A percentile compares a stretch with the other conserved stretches of the same genome.
Conservation (phyloP, 2,888 invertebrate genomes). For the Apeira syringaria region DNA sequence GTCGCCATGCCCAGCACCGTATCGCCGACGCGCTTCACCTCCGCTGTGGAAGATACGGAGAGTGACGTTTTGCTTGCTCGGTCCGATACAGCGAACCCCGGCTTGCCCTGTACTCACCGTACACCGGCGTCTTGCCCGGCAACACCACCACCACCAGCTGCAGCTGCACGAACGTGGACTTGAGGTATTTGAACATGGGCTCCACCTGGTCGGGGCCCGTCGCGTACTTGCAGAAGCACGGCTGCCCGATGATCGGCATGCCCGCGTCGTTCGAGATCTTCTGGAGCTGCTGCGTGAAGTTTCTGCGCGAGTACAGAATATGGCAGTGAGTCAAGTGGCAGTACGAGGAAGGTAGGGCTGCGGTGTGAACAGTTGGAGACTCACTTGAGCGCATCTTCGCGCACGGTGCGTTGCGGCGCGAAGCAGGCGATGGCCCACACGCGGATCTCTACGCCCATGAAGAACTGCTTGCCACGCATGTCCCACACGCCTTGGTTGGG, state of each 20-base stretch:
- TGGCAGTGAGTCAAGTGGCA: conserved; percentile 91
- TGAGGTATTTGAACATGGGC: conserved; percentile 99
- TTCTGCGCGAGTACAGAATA: conserved; percentile 72
- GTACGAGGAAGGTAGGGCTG: conserved; percentile 92
- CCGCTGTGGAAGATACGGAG: conserved; percentile 85
- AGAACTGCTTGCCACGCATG: conserved; percentile 99
- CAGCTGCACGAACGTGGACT: conserved; percentile 97
- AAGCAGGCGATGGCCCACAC: conserved; percentile 99
- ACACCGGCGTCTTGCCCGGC: conserved; percentile 99
- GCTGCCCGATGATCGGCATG: conserved; percentile 99
- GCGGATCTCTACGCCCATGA: conserved; percentile 99
- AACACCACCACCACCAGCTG: conserved; percentile 98
- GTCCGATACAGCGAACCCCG: too few relatives aligned
- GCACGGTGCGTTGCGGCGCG: conserved; percentile 98
- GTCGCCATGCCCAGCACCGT: conserved; percentile 99
- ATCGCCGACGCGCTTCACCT: conserved; percentile 99
- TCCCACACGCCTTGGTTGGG: conserved; percentile 99
- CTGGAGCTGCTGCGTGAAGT: conserved; percentile 98
- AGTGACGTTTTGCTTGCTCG: background rate
- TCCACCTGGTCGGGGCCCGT: conserved; percentile 99
- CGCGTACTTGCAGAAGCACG: conserved; percentile 99
- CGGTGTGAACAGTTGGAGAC: background rate
- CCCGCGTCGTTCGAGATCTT: conserved; percentile 99
- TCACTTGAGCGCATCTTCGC: conserved; percentile 96
- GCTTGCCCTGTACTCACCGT: conserved; percentile 91